Evolutionary conservation across 2,797 vertebrate genomes (phyloP).

Genomic region (Erithacus rubecula): DNA sequence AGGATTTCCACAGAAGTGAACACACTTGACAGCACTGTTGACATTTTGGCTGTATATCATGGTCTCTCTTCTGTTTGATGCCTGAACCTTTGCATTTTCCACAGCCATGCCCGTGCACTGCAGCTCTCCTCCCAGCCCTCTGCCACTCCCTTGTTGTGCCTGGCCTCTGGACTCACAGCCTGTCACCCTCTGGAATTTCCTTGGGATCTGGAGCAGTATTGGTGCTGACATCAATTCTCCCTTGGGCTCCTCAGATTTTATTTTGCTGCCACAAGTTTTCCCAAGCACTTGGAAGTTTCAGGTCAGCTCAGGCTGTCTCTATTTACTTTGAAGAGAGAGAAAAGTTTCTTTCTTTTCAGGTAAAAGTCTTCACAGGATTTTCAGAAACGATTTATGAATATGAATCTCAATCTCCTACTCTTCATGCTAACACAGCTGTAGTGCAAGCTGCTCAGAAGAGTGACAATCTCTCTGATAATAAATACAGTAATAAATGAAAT

Average conservation of each 20-base stretch:
- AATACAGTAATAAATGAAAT: background rate
- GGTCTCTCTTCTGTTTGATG: background rate
- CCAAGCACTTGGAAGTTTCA: background rate
- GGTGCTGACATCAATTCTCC: background rate
- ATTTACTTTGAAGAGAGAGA: background rate
- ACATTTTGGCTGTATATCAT: background rate
- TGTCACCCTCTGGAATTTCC: background rate
- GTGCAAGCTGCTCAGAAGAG: background rate
- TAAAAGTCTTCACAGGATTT: background rate
- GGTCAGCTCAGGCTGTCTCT: background rate
- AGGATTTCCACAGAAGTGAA: background rate
- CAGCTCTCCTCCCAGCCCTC: background rate
- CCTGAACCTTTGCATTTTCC: background rate
- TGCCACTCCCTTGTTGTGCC: background rate
- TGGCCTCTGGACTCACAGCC: background rate
- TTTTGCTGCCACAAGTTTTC: background rate
- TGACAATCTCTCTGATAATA: background rate
- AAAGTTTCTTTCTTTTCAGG: background rate
- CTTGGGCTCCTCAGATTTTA: background rate
- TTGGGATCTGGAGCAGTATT: background rate
- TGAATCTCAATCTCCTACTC: background rate
- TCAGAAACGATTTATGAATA: background rate
- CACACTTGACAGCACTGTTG: accelerated
- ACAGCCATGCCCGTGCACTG: background rate
- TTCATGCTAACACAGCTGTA: background rate